These are phyloP conservation scores for Brachycybe producta DNA, from an alignment of 2,888 invertebrate species.

Conservation along the genomic window DNA sequence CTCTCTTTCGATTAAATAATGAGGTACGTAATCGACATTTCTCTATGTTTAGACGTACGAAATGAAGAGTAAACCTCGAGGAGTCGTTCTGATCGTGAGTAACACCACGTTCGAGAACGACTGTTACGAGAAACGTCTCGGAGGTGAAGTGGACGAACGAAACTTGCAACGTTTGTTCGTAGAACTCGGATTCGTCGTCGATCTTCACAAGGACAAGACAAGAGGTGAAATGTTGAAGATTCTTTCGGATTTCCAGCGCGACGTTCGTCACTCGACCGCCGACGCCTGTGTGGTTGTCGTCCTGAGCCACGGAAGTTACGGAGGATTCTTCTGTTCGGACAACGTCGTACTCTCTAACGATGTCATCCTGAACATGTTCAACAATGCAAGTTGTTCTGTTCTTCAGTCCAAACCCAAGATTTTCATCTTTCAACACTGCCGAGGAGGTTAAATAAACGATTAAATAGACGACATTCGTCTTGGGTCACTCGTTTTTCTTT, in stretches of 20 bases:
- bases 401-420: conserved; percentile 22
- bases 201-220: neutral
- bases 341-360: conserved; percentile 14
- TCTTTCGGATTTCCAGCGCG: conserved; percentile 1
- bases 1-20: no score
- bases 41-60: no score
- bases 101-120: conserved; percentile 2
- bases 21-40: no score
- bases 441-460: conserved; percentile 18
- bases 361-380: conserved; percentile 20
- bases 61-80: neutral
- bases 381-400: conserved; percentile 20
- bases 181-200: neutral
- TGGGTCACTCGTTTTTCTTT: neutral
- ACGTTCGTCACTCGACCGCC: conserved; percentile 1
- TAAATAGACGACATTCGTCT: neutral
- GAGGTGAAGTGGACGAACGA: conserved; percentile 1
- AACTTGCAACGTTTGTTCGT: conserved; percentile 6
- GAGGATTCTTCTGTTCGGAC: conserved; percentile 21
- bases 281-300: conserved; percentile 18
- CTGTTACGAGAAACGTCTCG: neutral
- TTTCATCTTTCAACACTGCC: conserved; percentile 24
- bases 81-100: conserved; percentile 4
- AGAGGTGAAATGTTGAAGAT: neutral
- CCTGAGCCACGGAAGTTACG: conserved; percentile 22